A percentile compares a stretch with the other conserved stretches of the same genome.
These are phyloP conservation scores for Eupithecia subfuscata DNA, from an alignment of 2,888 invertebrate species.

Conservation along the genomic window DNA sequence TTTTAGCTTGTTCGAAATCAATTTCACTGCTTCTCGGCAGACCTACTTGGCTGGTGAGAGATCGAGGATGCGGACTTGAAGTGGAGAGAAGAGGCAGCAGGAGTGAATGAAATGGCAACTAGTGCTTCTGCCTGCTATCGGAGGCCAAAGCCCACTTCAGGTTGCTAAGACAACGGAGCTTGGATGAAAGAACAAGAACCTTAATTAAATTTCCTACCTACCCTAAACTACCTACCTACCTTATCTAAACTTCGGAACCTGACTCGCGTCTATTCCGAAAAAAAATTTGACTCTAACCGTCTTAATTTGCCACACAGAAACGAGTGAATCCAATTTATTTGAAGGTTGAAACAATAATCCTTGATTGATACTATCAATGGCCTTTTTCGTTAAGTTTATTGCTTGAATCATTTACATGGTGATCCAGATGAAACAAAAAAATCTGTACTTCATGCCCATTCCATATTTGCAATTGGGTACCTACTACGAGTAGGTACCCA, in stretches of 20 bases:
- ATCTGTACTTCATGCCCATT: neutral
- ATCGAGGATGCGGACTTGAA: neutral
- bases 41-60: neutral
- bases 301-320: neutral
- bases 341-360: constrained; percentile 10
- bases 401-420: neutral
- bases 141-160: neutral
- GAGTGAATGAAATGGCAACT: neutral
- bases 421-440: neutral
- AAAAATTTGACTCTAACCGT: neutral
- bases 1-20: neutral
- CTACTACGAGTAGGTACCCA: neutral
- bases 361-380: constrained; percentile 2
- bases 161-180: neutral
- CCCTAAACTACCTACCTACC: too few relatives aligned
- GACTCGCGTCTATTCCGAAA: neutral
- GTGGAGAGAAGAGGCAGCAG: neutral
- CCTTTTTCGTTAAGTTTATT: neutral
- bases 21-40: neutral
- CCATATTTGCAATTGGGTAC: neutral
- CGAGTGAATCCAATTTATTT: constrained; percentile 4
- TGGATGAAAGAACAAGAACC: too few relatives aligned
- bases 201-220: too few relatives aligned
- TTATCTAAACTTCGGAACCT: neutral
- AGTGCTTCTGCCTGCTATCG: too few relatives aligned